Evolutionary conservation across 2,113 vertebrate genomes (phyloP).

Genomic region (Oreochromis aureus): DNA sequence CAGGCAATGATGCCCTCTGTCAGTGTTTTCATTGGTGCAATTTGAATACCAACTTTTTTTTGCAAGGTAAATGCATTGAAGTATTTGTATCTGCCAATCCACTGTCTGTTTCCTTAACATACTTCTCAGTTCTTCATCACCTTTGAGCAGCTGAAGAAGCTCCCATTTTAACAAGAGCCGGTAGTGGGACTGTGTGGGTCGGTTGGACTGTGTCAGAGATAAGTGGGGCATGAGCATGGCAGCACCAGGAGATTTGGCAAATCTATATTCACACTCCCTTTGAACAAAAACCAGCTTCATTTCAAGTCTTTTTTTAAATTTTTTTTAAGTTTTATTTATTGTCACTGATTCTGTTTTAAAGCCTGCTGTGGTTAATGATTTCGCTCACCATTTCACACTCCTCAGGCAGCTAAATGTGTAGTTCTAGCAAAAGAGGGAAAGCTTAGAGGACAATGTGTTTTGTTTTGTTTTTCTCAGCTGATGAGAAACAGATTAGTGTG

Average conservation of each 20-base stretch:
- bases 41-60: not conserved
- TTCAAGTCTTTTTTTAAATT: not conserved
- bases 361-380: not conserved
- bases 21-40: not conserved
- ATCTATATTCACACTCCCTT: constrained; percentile 17
- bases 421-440: not conserved
- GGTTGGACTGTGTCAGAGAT: constrained; percentile 2
- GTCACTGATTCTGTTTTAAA: not conserved
- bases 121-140: constrained; percentile 92
- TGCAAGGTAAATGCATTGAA: not conserved
- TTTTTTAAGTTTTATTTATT: not conserved
- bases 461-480: not conserved
- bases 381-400: not conserved
- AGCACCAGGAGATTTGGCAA: constrained; percentile 14
- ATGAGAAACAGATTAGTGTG: not conserved
- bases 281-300: not conserved
- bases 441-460: not conserved
- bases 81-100: not conserved
- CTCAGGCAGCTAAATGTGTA: constrained; percentile 40
- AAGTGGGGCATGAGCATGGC: not conserved
- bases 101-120: constrained; percentile 66
- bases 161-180: constrained; percentile 77
- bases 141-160: constrained; percentile 92
- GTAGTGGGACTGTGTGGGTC: not conserved
- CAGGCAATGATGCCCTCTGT: not conserved